Evolutionary conservation across 2,888 invertebrate species (phyloP), one percentile per base, ranked within the genome.

Genomic region (Agrotis segetum): DNA sequence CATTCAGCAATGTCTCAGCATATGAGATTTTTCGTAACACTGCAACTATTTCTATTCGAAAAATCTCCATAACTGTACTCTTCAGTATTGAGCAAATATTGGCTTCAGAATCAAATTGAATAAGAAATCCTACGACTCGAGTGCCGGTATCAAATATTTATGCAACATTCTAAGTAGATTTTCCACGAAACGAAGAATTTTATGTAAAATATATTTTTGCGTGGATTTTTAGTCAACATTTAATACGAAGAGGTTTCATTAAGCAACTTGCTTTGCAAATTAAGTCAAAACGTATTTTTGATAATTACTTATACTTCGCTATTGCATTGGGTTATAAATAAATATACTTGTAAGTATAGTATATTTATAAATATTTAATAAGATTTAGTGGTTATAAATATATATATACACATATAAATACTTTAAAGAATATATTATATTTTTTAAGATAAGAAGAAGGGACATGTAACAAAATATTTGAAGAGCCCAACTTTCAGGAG

Each of bases 11-110:
- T 6, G 21, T 60, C n/a, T 47, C 24, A 19, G 24, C 24, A 52
- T 67, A 58, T 40, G 13, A 34, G 44, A 71, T 50, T 82, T 77
- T 61, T 11, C 24, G 11, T 56, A 69, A 49, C 9, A 66, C 11
- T 58, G 58, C 49, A 68, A 52, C 21, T 44, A 71, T 60, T 70
- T 58, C 58, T 67, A 66, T 44, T 49, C 64, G 53, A 67, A 67
- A 14, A 47, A 49, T 66, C 65, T 71, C 47, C 21, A 49, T 75
- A 73, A 64, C 67, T 67, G 60, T 59, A 83, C 66, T 66, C 59
- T 13, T 13, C 7, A 58, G 53, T 55, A 62, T 69, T 62, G 55
- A 79, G 76, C 49, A 69, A 84, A 77, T 81, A 73, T 71, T 56
- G 47, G 24, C 61, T 64, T 49, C 46, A 55, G 47, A 68, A 73